phyloP scores from a whole-genome alignment of 2,113 vertebrate genomes.

The Dasyurus viverrinus region DNA sequence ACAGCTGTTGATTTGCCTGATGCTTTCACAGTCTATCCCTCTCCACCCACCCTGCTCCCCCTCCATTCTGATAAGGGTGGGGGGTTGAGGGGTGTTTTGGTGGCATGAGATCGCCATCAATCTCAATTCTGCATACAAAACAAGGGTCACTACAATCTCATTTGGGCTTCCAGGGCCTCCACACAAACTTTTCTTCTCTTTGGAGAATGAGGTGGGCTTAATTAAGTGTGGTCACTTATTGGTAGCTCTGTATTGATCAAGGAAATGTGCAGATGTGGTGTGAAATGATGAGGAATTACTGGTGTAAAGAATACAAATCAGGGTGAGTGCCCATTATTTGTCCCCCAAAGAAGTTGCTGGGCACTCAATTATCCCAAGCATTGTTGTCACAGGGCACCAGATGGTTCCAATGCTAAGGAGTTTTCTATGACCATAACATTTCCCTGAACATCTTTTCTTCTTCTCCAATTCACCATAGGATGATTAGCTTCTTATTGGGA shows the following conservation, averaged over 20 bases:
- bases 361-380: conserved; percentile 92
- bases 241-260: conserved; percentile 88
- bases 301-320: conserved; percentile 91
- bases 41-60: background rate
- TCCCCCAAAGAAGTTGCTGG: conserved; percentile 90
- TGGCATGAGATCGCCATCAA: conserved; percentile 89
- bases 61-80: background rate
- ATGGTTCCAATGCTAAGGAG: conserved; percentile 92
- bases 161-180: conserved; percentile 85
- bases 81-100: conserved; percentile 84
- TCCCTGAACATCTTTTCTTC: conserved; percentile 89
- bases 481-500: conserved; percentile 92
- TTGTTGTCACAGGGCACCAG: conserved; percentile 87
- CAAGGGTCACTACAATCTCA: conserved; percentile 89
- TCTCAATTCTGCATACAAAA: conserved; percentile 87
- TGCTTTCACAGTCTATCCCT: conserved; percentile 84
- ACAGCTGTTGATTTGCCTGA: conserved; percentile 89
- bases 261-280: conserved; percentile 93
- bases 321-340: conserved; percentile 86
- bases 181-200: conserved; percentile 86
- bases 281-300: conserved; percentile 87
- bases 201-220: conserved; percentile 91
- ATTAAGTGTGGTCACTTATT: conserved; percentile 96
- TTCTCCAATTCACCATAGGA: conserved; percentile 88
- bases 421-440: conserved; percentile 87